Evolutionary conservation across 2,888 invertebrate species (phyloP).

Genomic region (Thereva unica): DNA sequence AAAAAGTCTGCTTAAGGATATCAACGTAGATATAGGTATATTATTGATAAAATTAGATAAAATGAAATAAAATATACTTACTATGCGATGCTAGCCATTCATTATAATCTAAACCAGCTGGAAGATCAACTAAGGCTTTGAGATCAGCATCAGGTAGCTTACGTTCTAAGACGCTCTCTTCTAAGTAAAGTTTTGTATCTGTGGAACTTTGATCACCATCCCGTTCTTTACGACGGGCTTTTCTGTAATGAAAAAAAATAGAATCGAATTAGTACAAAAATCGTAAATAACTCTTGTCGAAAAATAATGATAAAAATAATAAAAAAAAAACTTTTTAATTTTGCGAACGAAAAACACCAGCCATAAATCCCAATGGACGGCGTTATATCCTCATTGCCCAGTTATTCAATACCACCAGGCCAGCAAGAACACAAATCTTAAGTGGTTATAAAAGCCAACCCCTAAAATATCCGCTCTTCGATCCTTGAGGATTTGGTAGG

Average conservation of each 20-base stretch:
- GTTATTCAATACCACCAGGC: no score
- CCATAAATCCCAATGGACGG: no score
- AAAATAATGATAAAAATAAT: not conserved
- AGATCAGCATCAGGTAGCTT: slow-evolving; percentile 94
- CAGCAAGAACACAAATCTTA: no score
- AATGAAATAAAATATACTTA: slow-evolving; percentile 60
- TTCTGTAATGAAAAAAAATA: slow-evolving; percentile 67
- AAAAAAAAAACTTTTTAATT: no score
- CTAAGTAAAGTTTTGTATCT: slow-evolving; percentile 93
- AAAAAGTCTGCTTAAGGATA: not conserved
- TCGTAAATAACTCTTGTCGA: slow-evolving; percentile 7
- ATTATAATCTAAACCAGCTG: slow-evolving; percentile 94
- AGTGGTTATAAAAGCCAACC: no score
- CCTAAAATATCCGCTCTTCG: no score
- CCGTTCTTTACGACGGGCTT: slow-evolving; percentile 95
- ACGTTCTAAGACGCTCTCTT: slow-evolving; percentile 91
- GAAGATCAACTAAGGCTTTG: slow-evolving; percentile 90
- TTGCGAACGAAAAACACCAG: no score
- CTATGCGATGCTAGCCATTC: slow-evolving; percentile 99
- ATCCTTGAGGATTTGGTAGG: no score
- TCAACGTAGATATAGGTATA: not conserved
- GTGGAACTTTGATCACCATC: slow-evolving; percentile 77
- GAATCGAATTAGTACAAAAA: slow-evolving; percentile 24
- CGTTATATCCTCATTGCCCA: no score
- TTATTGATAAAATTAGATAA: not conserved